These are phyloP conservation scores for Lichenostomus cassidix DNA, from an alignment of 2,113 vertebrate genomes.

Conservation along the genomic window DNA sequence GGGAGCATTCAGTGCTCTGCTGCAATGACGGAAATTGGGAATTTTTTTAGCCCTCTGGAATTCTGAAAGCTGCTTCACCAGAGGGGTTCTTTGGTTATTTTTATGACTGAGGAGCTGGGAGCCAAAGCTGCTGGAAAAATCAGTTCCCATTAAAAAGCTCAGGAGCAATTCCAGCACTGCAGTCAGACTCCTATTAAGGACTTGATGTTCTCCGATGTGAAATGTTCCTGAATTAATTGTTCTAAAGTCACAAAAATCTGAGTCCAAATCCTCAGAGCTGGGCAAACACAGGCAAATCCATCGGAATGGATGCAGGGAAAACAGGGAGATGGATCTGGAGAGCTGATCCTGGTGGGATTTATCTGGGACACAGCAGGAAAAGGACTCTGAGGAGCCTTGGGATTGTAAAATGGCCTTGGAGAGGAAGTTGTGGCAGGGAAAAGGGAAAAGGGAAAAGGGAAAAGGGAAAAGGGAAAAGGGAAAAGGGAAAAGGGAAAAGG, in stretches of 20 bases:
- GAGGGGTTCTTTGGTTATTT: neutral
- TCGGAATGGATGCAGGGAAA: neutral
- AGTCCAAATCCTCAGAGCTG: neutral
- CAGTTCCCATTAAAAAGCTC: neutral
- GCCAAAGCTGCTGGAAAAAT: neutral
- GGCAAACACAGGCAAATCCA: neutral
- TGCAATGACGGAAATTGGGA: neutral
- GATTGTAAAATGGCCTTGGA: neutral
- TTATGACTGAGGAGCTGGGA: neutral
- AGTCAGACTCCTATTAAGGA: rapidly evolving
- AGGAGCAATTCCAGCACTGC: neutral
- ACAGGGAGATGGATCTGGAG: neutral
- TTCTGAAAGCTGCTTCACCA: neutral
- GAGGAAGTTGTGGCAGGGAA: neutral
- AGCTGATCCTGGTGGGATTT: neutral
- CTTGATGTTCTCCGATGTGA: neutral
- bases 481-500: neutral
- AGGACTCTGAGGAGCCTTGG: neutral
- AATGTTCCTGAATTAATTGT: neutral
- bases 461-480: neutral
- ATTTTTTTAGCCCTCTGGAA: neutral
- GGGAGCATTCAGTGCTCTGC: neutral
- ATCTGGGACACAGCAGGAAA: neutral
- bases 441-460: neutral
- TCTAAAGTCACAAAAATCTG: neutral